phyloP scores from a whole-genome alignment of 2,888 invertebrate genomes.

The Apamea sordens region DNA sequence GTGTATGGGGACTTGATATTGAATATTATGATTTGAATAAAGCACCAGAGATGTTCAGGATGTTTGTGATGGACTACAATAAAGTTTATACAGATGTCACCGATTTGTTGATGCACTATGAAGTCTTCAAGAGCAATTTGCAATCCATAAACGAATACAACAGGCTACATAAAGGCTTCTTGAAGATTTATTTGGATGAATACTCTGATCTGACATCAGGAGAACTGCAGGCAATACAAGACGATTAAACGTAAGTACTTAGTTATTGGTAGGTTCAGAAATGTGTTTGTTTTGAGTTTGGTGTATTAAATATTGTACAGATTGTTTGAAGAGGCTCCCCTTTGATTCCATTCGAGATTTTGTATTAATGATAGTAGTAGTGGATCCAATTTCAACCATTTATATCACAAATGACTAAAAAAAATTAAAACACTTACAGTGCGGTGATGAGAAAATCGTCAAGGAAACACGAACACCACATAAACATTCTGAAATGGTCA shows the following conservation, averaged over 20 bases:
- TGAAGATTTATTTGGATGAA: conserved; percentile 28
- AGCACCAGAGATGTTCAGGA: conserved; percentile 23
- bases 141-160: conserved; percentile 34
- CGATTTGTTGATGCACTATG: conserved; percentile 37
- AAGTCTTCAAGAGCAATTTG: conserved; percentile 36
- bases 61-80: conserved; percentile 18
- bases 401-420: background rate
- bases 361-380: background rate
- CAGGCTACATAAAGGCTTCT: conserved; percentile 14
- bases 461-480: background rate
- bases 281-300: background rate
- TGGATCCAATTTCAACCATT: background rate
- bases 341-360: background rate
- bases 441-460: background rate
- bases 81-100: conserved; percentile 21
- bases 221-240: background rate
- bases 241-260: conserved; percentile 25
- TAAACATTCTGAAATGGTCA: background rate
- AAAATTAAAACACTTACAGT: background rate
- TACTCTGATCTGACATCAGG: conserved; percentile 26
- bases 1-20: conserved; percentile 2
- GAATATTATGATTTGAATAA: conserved; percentile 51
- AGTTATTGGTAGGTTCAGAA: background rate
- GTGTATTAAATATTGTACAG: background rate
- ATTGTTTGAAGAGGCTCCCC: background rate